Base-by-base conservation (phyloP, 1,140 invertebrate species). In the Aphelinus atriplicis region DNA sequence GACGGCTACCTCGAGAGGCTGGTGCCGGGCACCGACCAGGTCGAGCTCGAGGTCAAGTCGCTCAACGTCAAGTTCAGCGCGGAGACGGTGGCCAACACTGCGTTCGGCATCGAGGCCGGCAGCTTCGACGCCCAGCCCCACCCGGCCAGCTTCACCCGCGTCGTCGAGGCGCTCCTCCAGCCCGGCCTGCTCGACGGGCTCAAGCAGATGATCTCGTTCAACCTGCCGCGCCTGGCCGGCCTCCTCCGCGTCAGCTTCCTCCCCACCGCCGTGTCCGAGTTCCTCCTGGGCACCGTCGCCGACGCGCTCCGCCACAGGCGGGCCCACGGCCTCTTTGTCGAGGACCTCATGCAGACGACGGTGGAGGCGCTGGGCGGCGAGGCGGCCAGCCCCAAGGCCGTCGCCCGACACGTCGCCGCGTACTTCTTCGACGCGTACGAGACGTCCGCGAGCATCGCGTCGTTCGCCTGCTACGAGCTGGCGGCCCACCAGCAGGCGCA, bases 401-500 rank as follows among this genome's bases (percentile, higher is more conserved):
- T 77, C 3, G n/a, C 51, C 1, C 46, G 77, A 0, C 78, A 81
- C 3, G 67, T 81, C 51, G 26, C 78, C 0, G 62, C 78, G 0
- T 81, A 81, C 46, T 82, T 79, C 51, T 3, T 80, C 1, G 82
- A 83, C 26, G 79, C 62, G 0, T 79, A 58, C 45, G 81, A 83
- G 7, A 80, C 79, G 0, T 58, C 66, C 2, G 61, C 62, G 1
- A 75, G 76, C 0, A 78, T 79, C 0, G 65, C 81, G 0, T 57
- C 9, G 0, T 76, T 70, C 2, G 6, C 79, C 1, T 60, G 50
- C 1, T 78, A 62, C 6, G 46, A 78, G 3, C 56, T 84, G 9
- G 64, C 77, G 0, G 1, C 0, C 1, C 62, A 80, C 65, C 69
- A 10, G 0, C 61, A 70, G 1, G 7, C 80, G 4, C 81, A 83